Evolutionary conservation across 2,888 invertebrate species (phyloP), one percentile per base, ranked within the genome.

Genomic region (Drosophila demipolita): DNA sequence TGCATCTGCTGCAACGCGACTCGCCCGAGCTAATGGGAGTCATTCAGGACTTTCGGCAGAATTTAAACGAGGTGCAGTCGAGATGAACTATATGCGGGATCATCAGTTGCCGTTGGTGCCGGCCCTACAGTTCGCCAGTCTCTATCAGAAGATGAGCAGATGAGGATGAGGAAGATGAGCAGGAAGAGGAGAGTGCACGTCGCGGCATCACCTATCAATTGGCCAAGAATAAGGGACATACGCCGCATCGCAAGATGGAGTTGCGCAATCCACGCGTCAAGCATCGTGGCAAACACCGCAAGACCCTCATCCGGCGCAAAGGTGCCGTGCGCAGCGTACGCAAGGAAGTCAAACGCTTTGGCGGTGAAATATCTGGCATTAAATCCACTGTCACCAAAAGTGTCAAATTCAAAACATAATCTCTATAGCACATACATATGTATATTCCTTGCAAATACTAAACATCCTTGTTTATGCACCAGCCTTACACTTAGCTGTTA

Each of bases 181-280:
- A 82, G 1, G 93, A 93, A 29, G 91, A 89, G 38, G 90, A 89
- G 48, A 83, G 87, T 17, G 89, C 78, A 1, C 98, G 98, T 91
- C 95, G 99, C 83, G 95, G 95, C 61, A 98, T 99, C 77, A 98
- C 97, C 3, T 98, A 98, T 92, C 95, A 98, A 95, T 99, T 99
- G 91, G 96, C 97, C 26, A 99, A 99, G 93, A 99, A 99, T 91
- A 99, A 98, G 93, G 99, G 99, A 20, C 94, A 99, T 23, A 98
- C 96, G 42, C 98, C 98, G 0, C 95, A 96, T 82, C 95, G 98
- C 77, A 98, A 97, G 93, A 99, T 98, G 93, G 98, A 98, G 90
- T 95, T 96, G 84, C 95, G 98, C 74, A 99, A 99, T 94, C 99
- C 99, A 0, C 95, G 99, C 89, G 98, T 99, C 7, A 99, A 98